These are phyloP conservation scores for Oscheius sp. DNA, from an alignment of 2,888 invertebrate genomes.

Conservation along the genomic window DNA sequence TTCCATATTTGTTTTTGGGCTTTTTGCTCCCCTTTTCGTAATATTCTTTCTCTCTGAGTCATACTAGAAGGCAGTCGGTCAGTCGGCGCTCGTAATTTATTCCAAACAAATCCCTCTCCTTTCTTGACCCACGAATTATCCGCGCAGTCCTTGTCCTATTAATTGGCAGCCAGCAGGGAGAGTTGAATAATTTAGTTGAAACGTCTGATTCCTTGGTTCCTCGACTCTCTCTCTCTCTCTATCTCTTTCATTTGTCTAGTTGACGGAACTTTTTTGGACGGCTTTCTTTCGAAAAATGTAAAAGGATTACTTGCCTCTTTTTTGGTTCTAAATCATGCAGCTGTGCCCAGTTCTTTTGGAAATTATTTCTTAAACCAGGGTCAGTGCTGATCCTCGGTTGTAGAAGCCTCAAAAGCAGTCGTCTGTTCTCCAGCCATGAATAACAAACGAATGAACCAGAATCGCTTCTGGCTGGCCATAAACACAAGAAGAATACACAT, in stretches of 20 bases:
- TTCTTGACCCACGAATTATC: constrained; percentile 5
- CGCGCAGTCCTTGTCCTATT: neutral
- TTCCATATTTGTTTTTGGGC: constrained; percentile 12
- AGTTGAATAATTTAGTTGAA: constrained; percentile 7
- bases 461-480: constrained; percentile 23
- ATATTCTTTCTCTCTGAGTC: constrained; percentile 1
- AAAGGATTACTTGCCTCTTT: no score
- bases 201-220: no score
- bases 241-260: no score
- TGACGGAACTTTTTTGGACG: neutral
- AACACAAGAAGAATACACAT: constrained; percentile 22
- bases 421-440: constrained; percentile 26
- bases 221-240: no score
- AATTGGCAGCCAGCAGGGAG: constrained; percentile 6
- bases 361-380: no score
- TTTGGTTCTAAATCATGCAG: no score
- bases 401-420: constrained; percentile 12
- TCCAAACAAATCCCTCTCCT: constrained; percentile 25
- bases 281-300: neutral
- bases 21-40: constrained; percentile 1
- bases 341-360: no score
- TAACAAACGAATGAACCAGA: constrained; percentile 26
- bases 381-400: no score
- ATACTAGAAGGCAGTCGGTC: no score
- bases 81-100: constrained; percentile 26